Base-by-base conservation (phyloP, 2,113 vertebrate species). In the Odocoileus virginianus region DNA sequence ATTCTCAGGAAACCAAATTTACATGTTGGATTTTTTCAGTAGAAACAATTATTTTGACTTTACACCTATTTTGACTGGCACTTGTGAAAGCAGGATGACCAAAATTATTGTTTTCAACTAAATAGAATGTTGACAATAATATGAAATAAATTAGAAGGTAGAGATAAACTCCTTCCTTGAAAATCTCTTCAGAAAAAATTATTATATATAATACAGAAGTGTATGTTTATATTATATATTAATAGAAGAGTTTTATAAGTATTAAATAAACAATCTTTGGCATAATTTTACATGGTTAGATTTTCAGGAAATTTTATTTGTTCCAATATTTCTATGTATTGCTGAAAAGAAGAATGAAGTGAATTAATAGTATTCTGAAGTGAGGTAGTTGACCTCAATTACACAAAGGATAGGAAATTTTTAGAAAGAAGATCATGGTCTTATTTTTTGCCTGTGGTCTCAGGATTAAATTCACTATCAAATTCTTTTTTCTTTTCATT, bases 341-440 rank as follows among this genome's bases (percentile, higher is more conserved):
- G 45, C 52, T 81, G 47, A 87, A 82, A 94, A 85, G 17, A 85
- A 85, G n/a, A 74, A 71, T 17, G 27, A 87, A 71, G 54, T 93
- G 74, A 82, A 93, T 91, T 87, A 64, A 64, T 7, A 94, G 36
- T 93, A 83, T 76, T 97, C 87, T 64, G 7, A 90, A 91, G 36
- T 91, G 45, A 61, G 16, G 23, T 79, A 23, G 2, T 15, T 89
- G 89, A 21, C 74, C 47, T 16, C 61, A 57, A 40, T 82, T 82
- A 91, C 19, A 91, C 25, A 36, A 81, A 84, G 25, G 12, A 87
- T 3, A 57, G 21, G 10, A 33, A 16, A 50, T 8, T 82, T 89
- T 90, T 61, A 87, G 60, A 12, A 93, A 86, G 40, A 85, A 78
- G n/a, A 60, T 55, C 7, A 30, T 54, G 19, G 52, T 76, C 82